Percentiles rank a stretch among this genome's conserved stretches.
Evolutionary conservation across 2,797 vertebrate genomes (phyloP).

Genomic region (Tokudaia muenninki): DNA sequence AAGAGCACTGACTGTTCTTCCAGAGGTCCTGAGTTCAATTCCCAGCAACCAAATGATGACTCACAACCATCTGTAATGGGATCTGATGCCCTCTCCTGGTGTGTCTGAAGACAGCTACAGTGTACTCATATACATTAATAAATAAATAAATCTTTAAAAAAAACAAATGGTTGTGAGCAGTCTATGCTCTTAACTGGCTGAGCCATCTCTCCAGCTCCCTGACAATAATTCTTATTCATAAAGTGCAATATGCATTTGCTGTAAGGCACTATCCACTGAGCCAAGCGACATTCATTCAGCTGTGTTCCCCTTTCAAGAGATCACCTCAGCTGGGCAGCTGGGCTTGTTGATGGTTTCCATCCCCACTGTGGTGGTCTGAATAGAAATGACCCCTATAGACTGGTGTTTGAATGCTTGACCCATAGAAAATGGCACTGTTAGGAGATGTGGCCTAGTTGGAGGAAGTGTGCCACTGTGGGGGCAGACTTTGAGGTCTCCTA

Average conservation of each 20-base stretch:
- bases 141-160: too few species aligned
- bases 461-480: not conserved
- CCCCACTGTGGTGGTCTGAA: not conserved
- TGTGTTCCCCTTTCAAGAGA: not conserved
- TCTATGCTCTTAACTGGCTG: too few species aligned
- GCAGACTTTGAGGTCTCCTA: not conserved
- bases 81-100: too few species aligned
- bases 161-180: too few species aligned
- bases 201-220: too few species aligned
- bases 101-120: too few species aligned
- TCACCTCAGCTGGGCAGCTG: not conserved
- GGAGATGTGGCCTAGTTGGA: not conserved
- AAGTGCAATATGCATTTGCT: not conserved
- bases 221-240: conserved; percentile 33
- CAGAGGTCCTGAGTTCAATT: too few species aligned
- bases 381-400: not conserved
- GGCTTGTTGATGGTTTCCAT: not conserved
- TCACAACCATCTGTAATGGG: too few species aligned
- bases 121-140: too few species aligned
- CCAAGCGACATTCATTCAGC: not conserved
- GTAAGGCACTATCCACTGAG: not conserved
- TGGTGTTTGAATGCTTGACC: not conserved
- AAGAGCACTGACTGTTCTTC: too few species aligned
- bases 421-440: not conserved
- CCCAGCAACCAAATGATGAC: too few species aligned